Evolutionary conservation across 64 coral and sea anemone species (phyloP).

Genomic region (Platygyra sinensis): DNA sequence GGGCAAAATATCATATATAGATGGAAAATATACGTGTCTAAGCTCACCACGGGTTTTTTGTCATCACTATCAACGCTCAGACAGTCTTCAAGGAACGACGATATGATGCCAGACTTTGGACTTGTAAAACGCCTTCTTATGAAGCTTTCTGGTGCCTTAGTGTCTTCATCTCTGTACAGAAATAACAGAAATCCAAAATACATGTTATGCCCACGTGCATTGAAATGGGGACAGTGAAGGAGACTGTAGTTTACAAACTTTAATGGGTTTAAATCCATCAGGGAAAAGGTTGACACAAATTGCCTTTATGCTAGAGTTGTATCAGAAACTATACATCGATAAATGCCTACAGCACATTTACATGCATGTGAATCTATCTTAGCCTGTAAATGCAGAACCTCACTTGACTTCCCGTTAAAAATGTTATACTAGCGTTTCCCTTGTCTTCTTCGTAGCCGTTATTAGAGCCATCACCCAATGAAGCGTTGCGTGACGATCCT

Average conservation of each 20-base stretch:
- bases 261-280: too few species aligned
- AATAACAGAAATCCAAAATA: background rate
- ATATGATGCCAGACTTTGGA: slow-evolving; percentile 84
- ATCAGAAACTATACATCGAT: too few species aligned
- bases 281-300: too few species aligned
- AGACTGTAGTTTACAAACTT: background rate
- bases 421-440: too few species aligned
- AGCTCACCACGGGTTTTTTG: slow-evolving; percentile 35
- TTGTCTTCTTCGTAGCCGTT: too few species aligned
- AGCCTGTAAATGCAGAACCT: too few species aligned
- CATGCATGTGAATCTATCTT: too few species aligned
- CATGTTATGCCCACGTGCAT: background rate
- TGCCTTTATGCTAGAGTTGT: too few species aligned
- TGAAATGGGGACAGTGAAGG: background rate
- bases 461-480: too few species aligned
- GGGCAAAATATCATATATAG: background rate
- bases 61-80: slow-evolving; percentile 70
- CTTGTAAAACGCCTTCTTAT: slow-evolving; percentile 59
- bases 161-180: slow-evolving; percentile 72
- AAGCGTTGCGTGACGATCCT: too few species aligned
- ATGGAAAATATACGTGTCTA: background rate
- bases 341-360: too few species aligned
- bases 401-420: too few species aligned
- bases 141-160: slow-evolving; percentile 55
- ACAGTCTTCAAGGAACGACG: slow-evolving; percentile 88